These are phyloP conservation scores for Brachyptera risi DNA, from an alignment of 2,888 invertebrate genomes.

Conservation along the genomic window DNA sequence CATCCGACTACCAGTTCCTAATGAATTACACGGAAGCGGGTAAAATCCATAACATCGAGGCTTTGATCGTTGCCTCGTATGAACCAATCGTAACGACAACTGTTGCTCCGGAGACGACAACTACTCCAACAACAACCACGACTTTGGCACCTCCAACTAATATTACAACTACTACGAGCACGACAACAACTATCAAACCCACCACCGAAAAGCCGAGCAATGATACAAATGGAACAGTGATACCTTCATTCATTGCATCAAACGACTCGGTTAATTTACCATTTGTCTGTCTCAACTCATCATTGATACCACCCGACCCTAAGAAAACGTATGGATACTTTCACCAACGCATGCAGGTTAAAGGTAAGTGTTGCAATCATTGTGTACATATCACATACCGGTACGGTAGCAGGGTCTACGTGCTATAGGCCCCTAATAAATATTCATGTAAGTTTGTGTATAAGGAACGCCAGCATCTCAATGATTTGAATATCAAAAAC, in stretches of 20 bases:
- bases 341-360: conserved; percentile 56
- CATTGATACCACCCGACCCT: conserved; percentile 58
- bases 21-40: conserved; percentile 62
- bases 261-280: conserved; percentile 42
- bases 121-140: conserved; percentile 48
- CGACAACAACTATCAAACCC: conserved; percentile 44
- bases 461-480: too few species aligned
- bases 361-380: conserved; percentile 62
- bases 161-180: conserved; percentile 42
- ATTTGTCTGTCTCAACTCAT: conserved; percentile 55
- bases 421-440: too few species aligned
- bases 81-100: conserved; percentile 48
- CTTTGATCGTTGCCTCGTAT: conserved; percentile 66
- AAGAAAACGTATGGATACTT: conserved; percentile 73
- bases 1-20: conserved; percentile 56
- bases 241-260: conserved; percentile 21
- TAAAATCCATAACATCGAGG: conserved; percentile 60
- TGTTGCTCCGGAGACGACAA: conserved; percentile 49
- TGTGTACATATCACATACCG: too few species aligned
- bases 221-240: conserved; percentile 25
- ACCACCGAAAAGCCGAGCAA: conserved; percentile 41
- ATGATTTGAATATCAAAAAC: too few species aligned
- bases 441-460: too few species aligned
- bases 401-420: too few species aligned
- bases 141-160: conserved; percentile 43